A percentile compares a stretch with the other conserved stretches of the same genome.
Evolutionary conservation across 2,888 invertebrate species (phyloP).

Genomic region (Ormia ochracea): DNA sequence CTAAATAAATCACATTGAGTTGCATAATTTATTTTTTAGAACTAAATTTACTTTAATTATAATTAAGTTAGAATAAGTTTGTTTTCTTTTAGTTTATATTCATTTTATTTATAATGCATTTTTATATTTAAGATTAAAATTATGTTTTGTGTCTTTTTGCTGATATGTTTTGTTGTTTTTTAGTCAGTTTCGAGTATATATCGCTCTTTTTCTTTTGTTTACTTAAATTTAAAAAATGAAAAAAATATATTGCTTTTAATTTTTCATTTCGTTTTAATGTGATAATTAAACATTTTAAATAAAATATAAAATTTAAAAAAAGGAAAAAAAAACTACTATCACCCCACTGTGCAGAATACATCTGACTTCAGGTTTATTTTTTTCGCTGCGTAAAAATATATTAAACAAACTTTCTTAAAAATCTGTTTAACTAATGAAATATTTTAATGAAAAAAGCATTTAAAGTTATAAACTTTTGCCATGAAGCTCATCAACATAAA

Average conservation of each 20-base stretch:
- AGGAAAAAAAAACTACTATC: no score
- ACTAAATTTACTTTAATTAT: slow-evolving; percentile 6
- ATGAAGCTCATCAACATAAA: no score
- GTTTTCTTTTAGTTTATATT: slow-evolving; percentile 7
- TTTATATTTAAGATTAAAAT: slow-evolving; percentile 11
- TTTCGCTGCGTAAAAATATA: no score
- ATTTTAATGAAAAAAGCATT: no score
- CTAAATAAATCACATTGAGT: slow-evolving; percentile 76
- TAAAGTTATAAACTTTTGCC: no score
- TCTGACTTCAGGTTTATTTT: no score
- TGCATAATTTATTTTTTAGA: slow-evolving; percentile 69
- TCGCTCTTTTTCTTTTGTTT: slow-evolving; percentile 1
- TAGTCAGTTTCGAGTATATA: slow-evolving; percentile 26
- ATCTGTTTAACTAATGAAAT: no score
- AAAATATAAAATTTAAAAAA: neutral
- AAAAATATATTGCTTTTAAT: slow-evolving; percentile 56
- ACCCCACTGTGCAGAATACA: no score
- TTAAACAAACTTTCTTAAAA: no score
- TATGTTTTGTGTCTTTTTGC: slow-evolving; percentile 48
- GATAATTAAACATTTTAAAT: neutral
- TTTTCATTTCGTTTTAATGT: slow-evolving; percentile 35
- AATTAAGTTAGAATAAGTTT: slow-evolving; percentile 11
- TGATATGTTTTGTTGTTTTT: slow-evolving; percentile 49
- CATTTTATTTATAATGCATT: neutral
- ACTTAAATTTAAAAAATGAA: slow-evolving; percentile 21